Evolutionary conservation across 2,113 vertebrate genomes (phyloP).

Genomic region (Cyanistes caeruleus): DNA sequence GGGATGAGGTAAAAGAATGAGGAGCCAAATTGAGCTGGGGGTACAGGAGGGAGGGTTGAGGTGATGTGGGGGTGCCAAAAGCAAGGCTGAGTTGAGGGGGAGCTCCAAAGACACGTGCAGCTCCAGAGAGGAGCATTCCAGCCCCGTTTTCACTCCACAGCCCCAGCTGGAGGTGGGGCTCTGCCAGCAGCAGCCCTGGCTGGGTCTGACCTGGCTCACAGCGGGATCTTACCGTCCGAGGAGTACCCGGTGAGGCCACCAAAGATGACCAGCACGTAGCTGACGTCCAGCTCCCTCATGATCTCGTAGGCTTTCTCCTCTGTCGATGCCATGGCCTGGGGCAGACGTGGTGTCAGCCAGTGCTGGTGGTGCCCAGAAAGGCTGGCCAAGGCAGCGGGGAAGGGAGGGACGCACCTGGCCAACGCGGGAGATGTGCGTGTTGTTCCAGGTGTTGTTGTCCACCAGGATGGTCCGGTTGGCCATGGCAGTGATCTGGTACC

Average conservation of each 20-base stretch:
- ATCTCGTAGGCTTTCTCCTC: conserved; percentile 98
- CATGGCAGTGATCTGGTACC: conserved; percentile 98
- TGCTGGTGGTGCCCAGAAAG: rapidly evolving
- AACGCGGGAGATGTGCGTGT: conserved; percentile 96
- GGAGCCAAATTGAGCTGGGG: not conserved
- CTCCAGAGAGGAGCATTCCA: not conserved
- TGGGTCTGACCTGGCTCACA: not conserved
- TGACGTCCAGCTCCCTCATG: conserved; percentile 97
- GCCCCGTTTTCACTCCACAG: rapidly evolving
- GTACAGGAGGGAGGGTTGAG: not conserved
- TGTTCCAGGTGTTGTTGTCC: conserved; percentile 99
- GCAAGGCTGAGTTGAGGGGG: rapidly evolving
- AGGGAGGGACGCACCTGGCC: conserved; percentile 84
- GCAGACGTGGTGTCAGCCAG: not conserved
- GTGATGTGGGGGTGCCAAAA: not conserved
- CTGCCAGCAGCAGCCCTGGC: rapidly evolving
- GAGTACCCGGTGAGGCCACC: conserved; percentile 97
- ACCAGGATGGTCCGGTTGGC: conserved; percentile 97
- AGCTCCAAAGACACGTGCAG: rapidly evolving
- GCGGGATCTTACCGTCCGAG: conserved; percentile 83
- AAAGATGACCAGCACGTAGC: conserved; percentile 97
- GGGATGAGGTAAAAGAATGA: not conserved
- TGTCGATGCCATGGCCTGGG: conserved; percentile 95
- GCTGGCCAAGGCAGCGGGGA: rapidly evolving
- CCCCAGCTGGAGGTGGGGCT: not conserved